Percentiles rank a stretch among this genome's conserved stretches.
These are phyloP conservation scores for Channa maculata DNA, from an alignment of 2,113 vertebrate species.

Conservation along the genomic window DNA sequence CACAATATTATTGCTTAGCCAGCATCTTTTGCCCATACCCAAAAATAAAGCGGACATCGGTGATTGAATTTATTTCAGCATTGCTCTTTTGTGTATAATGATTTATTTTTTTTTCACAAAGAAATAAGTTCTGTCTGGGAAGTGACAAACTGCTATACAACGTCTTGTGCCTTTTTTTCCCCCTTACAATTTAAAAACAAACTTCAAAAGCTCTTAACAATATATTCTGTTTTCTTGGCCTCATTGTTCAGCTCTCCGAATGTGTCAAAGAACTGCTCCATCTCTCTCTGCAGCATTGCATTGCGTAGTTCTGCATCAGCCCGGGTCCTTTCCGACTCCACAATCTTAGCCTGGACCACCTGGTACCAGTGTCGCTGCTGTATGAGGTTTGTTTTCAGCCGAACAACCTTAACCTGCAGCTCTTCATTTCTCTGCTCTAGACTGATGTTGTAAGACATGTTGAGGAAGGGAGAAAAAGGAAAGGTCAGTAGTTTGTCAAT, in stretches of 20 bases:
- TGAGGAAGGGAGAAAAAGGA: background rate
- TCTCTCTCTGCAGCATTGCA: conserved; percentile 82
- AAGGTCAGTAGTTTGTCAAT: background rate
- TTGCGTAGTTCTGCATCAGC: conserved; percentile 83
- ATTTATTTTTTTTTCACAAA: too few species aligned
- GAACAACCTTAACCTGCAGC: conserved; percentile 79
- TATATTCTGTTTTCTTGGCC: conserved; percentile 78
- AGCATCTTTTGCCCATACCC: conserved; percentile 60
- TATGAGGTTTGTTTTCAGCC: conserved; percentile 75
- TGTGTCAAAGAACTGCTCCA: conserved; percentile 87
- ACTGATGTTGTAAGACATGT: conserved; percentile 60
- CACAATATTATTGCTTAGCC: conserved; percentile 50
- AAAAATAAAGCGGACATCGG: conserved; percentile 75
- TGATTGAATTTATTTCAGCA: conserved; percentile 45
- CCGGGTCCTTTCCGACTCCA: conserved; percentile 79
- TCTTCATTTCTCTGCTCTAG: conserved; percentile 84
- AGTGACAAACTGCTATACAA: background rate
- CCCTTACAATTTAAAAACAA: too few species aligned
- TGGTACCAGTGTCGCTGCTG: conserved; percentile 82
- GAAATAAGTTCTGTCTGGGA: too few species aligned
- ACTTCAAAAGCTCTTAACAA: conserved; percentile 74
- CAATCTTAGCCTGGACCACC: conserved; percentile 78
- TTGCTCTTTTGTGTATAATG: conserved; percentile 5
- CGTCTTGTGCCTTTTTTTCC: too few species aligned
- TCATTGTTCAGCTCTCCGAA: conserved; percentile 84